phyloP scores from a whole-genome alignment of 2,888 invertebrate species.

The Brachypterus glaber region DNA sequence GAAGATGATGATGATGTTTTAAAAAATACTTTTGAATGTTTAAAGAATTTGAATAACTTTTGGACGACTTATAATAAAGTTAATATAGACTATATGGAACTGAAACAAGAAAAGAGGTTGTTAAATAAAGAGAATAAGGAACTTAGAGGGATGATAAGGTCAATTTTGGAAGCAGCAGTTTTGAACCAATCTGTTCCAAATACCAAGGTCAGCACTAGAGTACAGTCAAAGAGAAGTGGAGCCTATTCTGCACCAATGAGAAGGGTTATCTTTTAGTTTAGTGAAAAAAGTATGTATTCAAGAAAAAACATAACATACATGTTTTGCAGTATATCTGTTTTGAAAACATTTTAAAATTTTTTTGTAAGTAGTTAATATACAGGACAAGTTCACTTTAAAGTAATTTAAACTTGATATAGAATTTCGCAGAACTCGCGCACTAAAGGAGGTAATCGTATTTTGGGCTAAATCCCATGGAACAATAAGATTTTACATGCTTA shows the following conservation, averaged over 20 bases:
- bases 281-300: too few relatives aligned
- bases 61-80: slow-evolving; percentile 47
- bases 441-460: too few relatives aligned
- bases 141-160: slow-evolving; percentile 34
- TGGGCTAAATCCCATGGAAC: too few relatives aligned
- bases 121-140: slow-evolving; percentile 42
- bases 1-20: slow-evolving; percentile 8
- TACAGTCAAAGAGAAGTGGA: slow-evolving; percentile 22
- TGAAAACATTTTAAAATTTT: too few relatives aligned
- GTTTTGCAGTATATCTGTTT: too few relatives aligned
- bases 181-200: slow-evolving; percentile 23
- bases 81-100: slow-evolving; percentile 31
- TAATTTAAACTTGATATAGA: too few relatives aligned
- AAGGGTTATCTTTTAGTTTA: slow-evolving; percentile 18
- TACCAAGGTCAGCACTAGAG: slow-evolving; percentile 24
- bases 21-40: slow-evolving; percentile 24
- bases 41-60: slow-evolving; percentile 41
- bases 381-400: too few relatives aligned
- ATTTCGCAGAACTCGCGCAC: too few relatives aligned
- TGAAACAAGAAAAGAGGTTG: slow-evolving; percentile 41
- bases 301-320: too few relatives aligned
- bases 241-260: slow-evolving; percentile 23
- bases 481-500: too few relatives aligned
- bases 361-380: too few relatives aligned
- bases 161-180: slow-evolving; percentile 34